Conservation (phyloP, 1,140 invertebrate species). For the Brachionus asplanchnoidis region DNA sequence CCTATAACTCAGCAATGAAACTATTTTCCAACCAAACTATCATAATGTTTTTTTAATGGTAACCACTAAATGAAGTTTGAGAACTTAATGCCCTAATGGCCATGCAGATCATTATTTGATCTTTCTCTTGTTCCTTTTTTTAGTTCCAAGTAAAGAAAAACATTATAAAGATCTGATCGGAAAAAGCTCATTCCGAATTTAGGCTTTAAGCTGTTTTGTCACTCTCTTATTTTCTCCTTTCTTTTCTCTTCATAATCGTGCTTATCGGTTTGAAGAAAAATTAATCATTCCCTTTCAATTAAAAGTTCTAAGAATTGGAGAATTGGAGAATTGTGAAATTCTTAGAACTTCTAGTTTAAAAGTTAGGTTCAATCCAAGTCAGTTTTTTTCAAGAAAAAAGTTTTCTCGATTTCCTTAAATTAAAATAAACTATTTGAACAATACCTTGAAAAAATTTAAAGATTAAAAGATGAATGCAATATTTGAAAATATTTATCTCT, state of each 20-base stretch:
- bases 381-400: background rate
- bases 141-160: background rate
- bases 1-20: too few relatives aligned
- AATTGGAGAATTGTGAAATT: too few relatives aligned
- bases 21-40: too few relatives aligned
- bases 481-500: background rate
- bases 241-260: background rate
- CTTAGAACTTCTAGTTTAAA: background rate
- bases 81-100: background rate
- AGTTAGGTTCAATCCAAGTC: background rate
- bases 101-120: background rate
- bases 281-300: background rate
- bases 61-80: background rate
- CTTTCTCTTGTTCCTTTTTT: background rate
- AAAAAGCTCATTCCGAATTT: too few relatives aligned
- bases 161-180: too few relatives aligned
- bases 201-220: background rate
- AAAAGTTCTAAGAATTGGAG: background rate
- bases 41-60: too few relatives aligned
- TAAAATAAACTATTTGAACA: background rate
- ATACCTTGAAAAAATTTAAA: too few relatives aligned
- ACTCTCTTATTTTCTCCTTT: background rate
- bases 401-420: background rate
- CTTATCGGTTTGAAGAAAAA: background rate
- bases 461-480: background rate